Base-by-base conservation (phyloP, 2,797 vertebrate genomes). In the Menidia menidia region DNA sequence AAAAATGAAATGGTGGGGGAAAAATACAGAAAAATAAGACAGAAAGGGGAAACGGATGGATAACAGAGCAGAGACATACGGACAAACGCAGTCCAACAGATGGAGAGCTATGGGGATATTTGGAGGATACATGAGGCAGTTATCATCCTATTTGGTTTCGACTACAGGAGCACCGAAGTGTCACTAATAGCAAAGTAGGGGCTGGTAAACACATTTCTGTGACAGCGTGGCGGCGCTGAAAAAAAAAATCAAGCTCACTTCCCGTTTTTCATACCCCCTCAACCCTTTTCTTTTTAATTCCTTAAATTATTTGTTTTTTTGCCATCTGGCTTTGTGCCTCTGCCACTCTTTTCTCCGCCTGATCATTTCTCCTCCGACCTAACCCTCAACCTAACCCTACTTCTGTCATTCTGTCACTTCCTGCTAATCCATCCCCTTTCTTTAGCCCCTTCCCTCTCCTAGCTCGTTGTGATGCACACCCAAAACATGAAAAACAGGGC, bases 161-260 rank as follows among this genome's bases (percentile, higher is more conserved):
- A 88, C 90, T 87, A 84, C 89, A 81, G 88, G 82, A 84, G 89
- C 88, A 39, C 77, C 87, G 80, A 71, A 89, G 90, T 92, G 89
- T 91, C 90, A 91, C 91, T 93, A 92, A 93, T 93, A 87, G 89
- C 87, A 85, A 87, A 90, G 87, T 60, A 82, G 92, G 84, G 83
- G 87, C 89, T 91, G 92, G 88, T 93, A 91, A 91, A 92, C 89
- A 92, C 83, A 91, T 91, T 92, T 91, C 83, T 89, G 89, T 86
- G 84, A 86, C 75, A 85, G 86, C 83, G 64, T 81, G 68, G 91
- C 89, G 86, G 89, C 78, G 75, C 78, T 18, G 75, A 85, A 89
- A 90, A 91, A 92, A 85, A 90, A 91, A 92, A n/a, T 91, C 89
- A 89, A 91, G 91, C 82, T 90, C 88, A 88, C 86, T 84, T 80